These are phyloP conservation scores for Macrosiphum euphorbiae DNA, from an alignment of 2,888 invertebrate species.

Conservation along the genomic window DNA sequence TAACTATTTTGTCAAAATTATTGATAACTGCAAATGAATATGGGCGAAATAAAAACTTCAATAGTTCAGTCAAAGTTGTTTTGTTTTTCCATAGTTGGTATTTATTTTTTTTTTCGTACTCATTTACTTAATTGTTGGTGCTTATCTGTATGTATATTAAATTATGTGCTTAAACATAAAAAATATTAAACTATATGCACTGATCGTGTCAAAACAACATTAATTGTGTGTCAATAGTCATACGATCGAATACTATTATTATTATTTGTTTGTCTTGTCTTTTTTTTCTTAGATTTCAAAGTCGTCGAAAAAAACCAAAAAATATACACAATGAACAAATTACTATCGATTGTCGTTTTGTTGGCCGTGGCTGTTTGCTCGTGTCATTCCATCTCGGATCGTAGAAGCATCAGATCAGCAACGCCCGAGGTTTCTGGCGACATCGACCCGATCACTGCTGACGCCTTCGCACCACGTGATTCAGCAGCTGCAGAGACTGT, in stretches of 20 bases:
- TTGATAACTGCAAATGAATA: too few relatives aligned
- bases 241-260: not conserved
- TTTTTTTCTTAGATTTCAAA: slow-evolving; percentile 26
- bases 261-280: not conserved
- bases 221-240: not conserved
- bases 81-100: not conserved
- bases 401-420: not conserved
- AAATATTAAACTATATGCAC: not conserved
- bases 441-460: not conserved
- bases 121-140: not conserved
- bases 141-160: not conserved
- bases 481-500: not conserved
- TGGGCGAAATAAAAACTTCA: too few relatives aligned
- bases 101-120: not conserved
- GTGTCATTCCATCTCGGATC: not conserved
- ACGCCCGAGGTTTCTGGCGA: not conserved
- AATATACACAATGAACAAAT: slow-evolving; percentile 14
- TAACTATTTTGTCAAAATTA: too few relatives aligned
- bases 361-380: slow-evolving; percentile 9
- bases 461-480: not conserved
- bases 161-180: not conserved
- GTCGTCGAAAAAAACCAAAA: not conserved
- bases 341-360: not conserved
- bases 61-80: too few relatives aligned
- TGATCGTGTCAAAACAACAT: not conserved